Conservation (phyloP, 2,888 invertebrate species). For the Shargacucullia verbasci region DNA sequence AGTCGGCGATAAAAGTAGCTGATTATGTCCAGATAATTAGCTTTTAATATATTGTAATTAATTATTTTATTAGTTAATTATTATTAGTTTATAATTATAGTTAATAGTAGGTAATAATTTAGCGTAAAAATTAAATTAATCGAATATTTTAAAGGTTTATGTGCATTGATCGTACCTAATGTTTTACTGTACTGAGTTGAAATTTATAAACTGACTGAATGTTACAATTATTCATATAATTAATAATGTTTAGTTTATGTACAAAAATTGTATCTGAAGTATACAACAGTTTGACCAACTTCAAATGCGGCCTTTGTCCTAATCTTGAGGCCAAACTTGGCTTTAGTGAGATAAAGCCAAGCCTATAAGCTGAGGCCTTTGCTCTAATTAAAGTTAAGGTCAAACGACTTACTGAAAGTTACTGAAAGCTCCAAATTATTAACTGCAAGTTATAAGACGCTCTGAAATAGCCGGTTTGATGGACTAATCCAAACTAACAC, state of each 20-base stretch:
- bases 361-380: conserved; percentile 30
- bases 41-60: too few species aligned
- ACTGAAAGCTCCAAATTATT: conserved; percentile 42
- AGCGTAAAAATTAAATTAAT: too few species aligned
- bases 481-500: background rate
- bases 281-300: conserved; percentile 18
- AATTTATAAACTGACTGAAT: too few species aligned
- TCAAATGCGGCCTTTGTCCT: conserved; percentile 17
- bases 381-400: conserved; percentile 56
- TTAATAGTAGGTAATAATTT: too few species aligned
- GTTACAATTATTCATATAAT: background rate
- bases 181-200: too few species aligned
- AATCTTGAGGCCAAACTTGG: conserved; percentile 46
- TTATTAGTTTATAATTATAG: too few species aligned
- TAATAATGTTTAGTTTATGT: background rate
- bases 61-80: too few species aligned
- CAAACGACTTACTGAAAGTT: conserved; percentile 41
- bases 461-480: conserved; percentile 19
- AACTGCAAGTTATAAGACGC: conserved; percentile 7
- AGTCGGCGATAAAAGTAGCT: too few species aligned
- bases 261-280: background rate
- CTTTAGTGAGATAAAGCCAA: conserved; percentile 44
- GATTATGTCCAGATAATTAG: too few species aligned
- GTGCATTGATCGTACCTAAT: too few species aligned
- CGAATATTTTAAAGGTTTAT: too few species aligned